These are phyloP conservation scores for Acrossocheilus fasciatus DNA, from an alignment of 2,797 vertebrate genomes.

Conservation along the genomic window DNA sequence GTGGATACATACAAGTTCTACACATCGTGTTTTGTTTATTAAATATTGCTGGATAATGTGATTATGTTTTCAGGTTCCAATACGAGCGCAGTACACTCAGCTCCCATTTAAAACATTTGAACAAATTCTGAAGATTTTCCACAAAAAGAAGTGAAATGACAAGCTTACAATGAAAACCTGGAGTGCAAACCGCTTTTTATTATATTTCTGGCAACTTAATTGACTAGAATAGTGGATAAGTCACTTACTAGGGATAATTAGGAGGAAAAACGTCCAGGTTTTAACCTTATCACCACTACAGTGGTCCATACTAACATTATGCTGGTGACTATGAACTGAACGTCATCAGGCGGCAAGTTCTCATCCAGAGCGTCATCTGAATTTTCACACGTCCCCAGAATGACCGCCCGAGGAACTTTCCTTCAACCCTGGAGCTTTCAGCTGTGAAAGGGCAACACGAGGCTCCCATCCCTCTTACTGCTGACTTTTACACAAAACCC, in stretches of 20 bases:
- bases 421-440: slow-evolving; percentile 76
- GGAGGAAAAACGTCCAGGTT: not conserved
- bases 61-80: not conserved
- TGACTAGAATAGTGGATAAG: not conserved
- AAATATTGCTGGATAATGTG: not conserved
- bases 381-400: slow-evolving; percentile 71
- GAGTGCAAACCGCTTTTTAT: not conserved
- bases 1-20: not conserved
- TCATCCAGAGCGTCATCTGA: not conserved
- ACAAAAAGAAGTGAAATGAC: not conserved
- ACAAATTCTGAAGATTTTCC: not conserved
- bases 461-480: slow-evolving; percentile 74
- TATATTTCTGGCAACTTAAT: not conserved
- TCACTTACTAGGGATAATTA: not conserved
- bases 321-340: not conserved
- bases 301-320: not conserved
- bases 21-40: not conserved
- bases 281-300: not conserved
- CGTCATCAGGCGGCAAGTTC: not conserved
- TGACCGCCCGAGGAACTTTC: slow-evolving; percentile 76
- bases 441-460: slow-evolving; percentile 74
- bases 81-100: not conserved
- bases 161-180: not conserved
- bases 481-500: slow-evolving; percentile 68
- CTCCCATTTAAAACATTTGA: not conserved